Base-by-base conservation (phyloP, 2,888 invertebrate genomes). In the Pseudoips prasinana region DNA sequence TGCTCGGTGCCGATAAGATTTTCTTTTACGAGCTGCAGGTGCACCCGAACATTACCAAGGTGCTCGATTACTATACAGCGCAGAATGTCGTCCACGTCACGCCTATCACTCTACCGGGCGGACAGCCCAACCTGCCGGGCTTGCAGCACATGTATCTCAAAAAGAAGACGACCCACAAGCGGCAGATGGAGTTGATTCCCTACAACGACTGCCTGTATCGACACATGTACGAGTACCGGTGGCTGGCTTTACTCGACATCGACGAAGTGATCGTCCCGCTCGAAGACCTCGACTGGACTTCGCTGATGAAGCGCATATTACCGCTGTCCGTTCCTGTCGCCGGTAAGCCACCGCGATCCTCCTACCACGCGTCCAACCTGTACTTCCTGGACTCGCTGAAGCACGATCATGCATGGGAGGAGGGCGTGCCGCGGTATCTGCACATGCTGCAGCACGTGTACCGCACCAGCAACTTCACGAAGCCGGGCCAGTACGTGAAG, bases 151-250 rank as follows among this genome's bases (percentile, higher is more conserved):
- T 96, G 82, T 98, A 96, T 71, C 90, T 98, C 29, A 94, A 94
- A 36, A 95, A 95, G 73, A 97, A 97, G 80, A 94, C 96, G 17
- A 97, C 96, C 64, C 95, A 97, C 83, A 98, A 98, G 81, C 90
- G 98, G 7, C 96, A 97, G 76, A 97, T 97, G 85, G 98, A 98
- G 82, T 90, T 98, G 40, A 96, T 98, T 58, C 97, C 98, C 7
- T 98, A 98, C 90, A 98, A 98, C 79, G 98, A 98, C 79, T 98
- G 98, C 69, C 90, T 98, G 33, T 98, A 98, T 86, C 94, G 96
- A 73, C 95, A 98, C 73, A 92, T 98, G 89, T 95, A 97, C 75
- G 91, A 94, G 49, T 98, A 97, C 80, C 92, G 95, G 47, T 96
- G 95, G 83, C 93, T 97, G 33, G 96, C 95, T n/a, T 88, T 98